Base-by-base conservation (phyloP, 2,113 vertebrate species). In the Syngnathus typhle region DNA sequence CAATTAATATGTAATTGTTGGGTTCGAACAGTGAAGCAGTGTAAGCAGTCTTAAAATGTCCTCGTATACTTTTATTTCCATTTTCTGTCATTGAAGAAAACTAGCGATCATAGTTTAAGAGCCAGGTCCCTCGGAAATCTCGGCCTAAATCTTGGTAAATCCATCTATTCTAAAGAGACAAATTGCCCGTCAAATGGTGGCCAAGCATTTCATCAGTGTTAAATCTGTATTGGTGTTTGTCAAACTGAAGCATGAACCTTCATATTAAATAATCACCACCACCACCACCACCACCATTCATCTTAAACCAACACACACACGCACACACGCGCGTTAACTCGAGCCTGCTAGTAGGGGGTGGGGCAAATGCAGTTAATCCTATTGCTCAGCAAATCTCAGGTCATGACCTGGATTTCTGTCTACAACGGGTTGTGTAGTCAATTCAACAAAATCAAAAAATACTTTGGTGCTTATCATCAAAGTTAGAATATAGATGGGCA, bases 311-410 rank as follows among this genome's bases (percentile, higher is more conserved):
- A 56, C 54, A 7, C 23, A 32, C 21, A 38, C 46, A 47, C 63
- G 32, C 52, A 27, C 46, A 37, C 63, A 37, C 62, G 27, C n/a
- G n/a, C 38, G 11, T 32, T 32, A 32, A 56, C 12, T 56, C 54
- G 32, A 32, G 18, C 54, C 21, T 19, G 46, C 77, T 84, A 82
- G 67, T 71, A 64, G 55, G 60, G 59, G 59, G 59, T 37, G 59
- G 65, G 54, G 74, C 52, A 64, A 64, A 75, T 73, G 21, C 37
- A 64, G 67, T 64, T 84, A 84, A 89, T 87, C 83, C 84, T 80
- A 75, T 85, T 84, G 86, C 75, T 38, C 58, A 73, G 71, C 73
- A 76, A 74, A 72, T 64, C 64, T 65, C 73, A 71, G 65, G 62
- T 71, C 81, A 72, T 37, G 52, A 65, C 67, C 67, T n/a, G 3